A percentile compares a stretch with the other conserved stretches of the same genome.
Conservation (phyloP, 2,888 invertebrate species). For the Timema podura region DNA sequence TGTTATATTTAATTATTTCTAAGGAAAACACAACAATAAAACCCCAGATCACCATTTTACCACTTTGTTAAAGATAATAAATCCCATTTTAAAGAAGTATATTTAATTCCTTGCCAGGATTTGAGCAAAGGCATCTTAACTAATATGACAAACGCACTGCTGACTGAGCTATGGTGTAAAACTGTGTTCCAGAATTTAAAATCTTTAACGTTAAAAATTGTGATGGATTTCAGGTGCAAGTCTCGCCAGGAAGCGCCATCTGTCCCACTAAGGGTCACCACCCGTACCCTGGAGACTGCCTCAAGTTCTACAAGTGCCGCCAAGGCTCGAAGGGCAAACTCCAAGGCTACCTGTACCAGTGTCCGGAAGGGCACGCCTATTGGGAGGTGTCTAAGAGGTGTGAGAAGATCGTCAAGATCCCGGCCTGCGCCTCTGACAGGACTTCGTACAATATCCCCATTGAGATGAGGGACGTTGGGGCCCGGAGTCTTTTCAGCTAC, state of each 20-base stretch:
- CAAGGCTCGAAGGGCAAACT: conserved; percentile 50
- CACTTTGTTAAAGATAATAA: too few relatives aligned
- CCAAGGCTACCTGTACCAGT: conserved; percentile 68
- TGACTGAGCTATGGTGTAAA: too few relatives aligned
- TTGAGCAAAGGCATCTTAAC: too few relatives aligned
- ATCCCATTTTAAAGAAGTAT: too few relatives aligned
- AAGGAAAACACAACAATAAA: too few relatives aligned
- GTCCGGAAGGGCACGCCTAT: conserved; percentile 70
- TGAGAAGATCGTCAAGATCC: conserved; percentile 28
- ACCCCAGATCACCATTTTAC: too few relatives aligned
- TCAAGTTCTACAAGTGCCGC: conserved; percentile 67
- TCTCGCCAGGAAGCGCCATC: conserved; percentile 14
- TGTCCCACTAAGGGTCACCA: conserved; percentile 68
- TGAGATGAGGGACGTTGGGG: conserved; percentile 25
- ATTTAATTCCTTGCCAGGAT: too few relatives aligned
- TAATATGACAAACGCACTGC: too few relatives aligned
- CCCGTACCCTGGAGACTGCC: conserved; percentile 64
- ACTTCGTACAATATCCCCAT: conserved; percentile 18
- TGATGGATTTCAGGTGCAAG: conserved; percentile 13
- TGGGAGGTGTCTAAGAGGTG: conserved; percentile 62
- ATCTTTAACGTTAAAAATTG: too few relatives aligned
- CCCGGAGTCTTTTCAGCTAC: conserved; percentile 16
- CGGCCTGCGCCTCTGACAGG: conserved; percentile 25
- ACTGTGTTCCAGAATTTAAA: too few relatives aligned
- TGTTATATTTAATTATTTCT: too few relatives aligned